Base-by-base conservation (phyloP, 2,113 vertebrate species). In the Taxidea taxus region DNA sequence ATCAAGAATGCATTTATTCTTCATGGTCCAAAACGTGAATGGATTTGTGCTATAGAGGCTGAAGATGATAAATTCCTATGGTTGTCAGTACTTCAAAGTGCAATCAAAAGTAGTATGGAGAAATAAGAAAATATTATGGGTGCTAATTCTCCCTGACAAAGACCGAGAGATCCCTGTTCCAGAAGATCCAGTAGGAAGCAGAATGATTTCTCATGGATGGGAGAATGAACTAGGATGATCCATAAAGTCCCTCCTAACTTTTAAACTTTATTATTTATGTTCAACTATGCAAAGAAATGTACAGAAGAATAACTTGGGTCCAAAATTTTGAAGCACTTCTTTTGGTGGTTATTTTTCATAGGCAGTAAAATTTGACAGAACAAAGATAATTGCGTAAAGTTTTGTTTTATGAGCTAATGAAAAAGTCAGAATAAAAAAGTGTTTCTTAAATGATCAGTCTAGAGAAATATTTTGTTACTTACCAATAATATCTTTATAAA, bases 1-100 rank as follows among this genome's bases (percentile, higher is more conserved):
- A 98, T 99, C 94, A 96, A 98, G 96, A 99, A 99, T 77, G 98
- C 98, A 16, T 99, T 99, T 80, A 94, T 98, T 92, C 98, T 99
- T 39, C 98, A 99, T 97, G 98, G 99, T 5, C 98, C 98, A 16
- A 97, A 97, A 49, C 94, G 95, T 1, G 98, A 98, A 39, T 99
- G 99, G 99, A 98, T 99, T 68, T 99, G 99, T 96, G 98, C 99
- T 87, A 98, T 98, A 8, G 98, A 98, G 12, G 95, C 44, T 64
- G 97, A 97, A 2, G 98, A 99, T 6, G 99, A 98, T 29, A 99
- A 99, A 83, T 98, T 99, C 20, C 97, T 78, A 25, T 99, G 99
- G 98, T 87, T 99, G 94, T 99, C 98, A 47, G 97, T 74, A 49
- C 98, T 99, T 78, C 98, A 95, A 13, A 96, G 96, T 4, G 95